Conservation (phyloP, 2,113 vertebrate genomes). For the Peromyscus californicus region DNA sequence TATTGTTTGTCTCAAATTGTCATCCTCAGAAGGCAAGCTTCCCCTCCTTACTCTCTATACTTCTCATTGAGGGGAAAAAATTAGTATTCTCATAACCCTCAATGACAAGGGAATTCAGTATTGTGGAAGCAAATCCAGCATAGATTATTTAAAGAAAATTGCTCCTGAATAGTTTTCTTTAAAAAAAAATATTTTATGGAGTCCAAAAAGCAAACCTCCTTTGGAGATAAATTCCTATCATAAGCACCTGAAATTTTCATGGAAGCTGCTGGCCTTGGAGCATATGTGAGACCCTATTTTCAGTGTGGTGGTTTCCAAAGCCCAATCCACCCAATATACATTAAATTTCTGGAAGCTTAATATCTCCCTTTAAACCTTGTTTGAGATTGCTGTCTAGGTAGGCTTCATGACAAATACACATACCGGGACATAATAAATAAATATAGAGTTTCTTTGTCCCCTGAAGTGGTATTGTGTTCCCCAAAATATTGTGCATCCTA, state of each 20-base stretch:
- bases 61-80: conserved; percentile 31
- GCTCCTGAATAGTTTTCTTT: neutral
- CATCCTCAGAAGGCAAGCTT: neutral
- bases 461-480: no score
- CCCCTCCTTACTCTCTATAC: neutral
- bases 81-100: neutral
- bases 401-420: neutral
- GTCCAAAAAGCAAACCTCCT: neutral
- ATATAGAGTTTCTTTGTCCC: neutral
- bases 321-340: neutral
- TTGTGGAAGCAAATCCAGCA: neutral
- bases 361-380: neutral
- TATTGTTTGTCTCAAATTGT: neutral
- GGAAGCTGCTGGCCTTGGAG: neutral
- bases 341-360: neutral
- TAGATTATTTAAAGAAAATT: neutral
- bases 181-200: neutral
- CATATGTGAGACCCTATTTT: neutral
- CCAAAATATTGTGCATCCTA: no score
- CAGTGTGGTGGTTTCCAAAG: conserved; percentile 35
- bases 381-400: neutral
- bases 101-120: neutral
- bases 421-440: neutral
- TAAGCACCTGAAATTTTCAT: conserved; percentile 47
- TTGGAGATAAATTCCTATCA: conserved; percentile 8